These are phyloP conservation scores for Prenolepis imparis DNA, from an alignment of 2,888 invertebrate genomes.

Conservation along the genomic window DNA sequence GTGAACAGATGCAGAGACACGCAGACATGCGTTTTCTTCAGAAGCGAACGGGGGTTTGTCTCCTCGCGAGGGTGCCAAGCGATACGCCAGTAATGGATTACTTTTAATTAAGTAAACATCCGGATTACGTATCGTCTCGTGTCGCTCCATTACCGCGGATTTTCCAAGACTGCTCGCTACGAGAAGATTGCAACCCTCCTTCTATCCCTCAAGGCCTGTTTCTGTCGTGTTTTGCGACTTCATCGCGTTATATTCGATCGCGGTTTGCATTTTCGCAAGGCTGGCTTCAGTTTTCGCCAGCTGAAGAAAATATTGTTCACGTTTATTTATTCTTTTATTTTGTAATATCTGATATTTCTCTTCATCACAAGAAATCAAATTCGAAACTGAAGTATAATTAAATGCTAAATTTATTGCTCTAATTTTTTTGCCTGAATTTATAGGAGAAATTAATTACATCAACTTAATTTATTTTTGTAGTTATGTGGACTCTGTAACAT, in stretches of 20 bases:
- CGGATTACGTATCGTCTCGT: slow-evolving; percentile 68
- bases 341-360: neutral
- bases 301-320: neutral
- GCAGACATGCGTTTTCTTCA: slow-evolving; percentile 57
- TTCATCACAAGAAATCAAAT: neutral
- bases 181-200: slow-evolving; percentile 47
- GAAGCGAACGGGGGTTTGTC: slow-evolving; percentile 44
- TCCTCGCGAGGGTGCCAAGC: slow-evolving; percentile 42
- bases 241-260: slow-evolving; percentile 19
- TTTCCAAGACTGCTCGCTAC: slow-evolving; percentile 59
- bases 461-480: neutral
- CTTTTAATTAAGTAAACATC: slow-evolving; percentile 82
- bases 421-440: neutral
- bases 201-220: slow-evolving; percentile 5
- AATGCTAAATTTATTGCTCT: neutral
- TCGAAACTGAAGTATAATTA: neutral
- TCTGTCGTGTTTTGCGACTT: slow-evolving; percentile 34
- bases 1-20: slow-evolving; percentile 23
- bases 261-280: slow-evolving; percentile 2
- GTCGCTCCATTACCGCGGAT: slow-evolving; percentile 64
- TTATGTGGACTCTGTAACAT: neutral
- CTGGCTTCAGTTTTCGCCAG: neutral
- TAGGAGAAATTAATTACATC: neutral
- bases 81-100: slow-evolving; percentile 80
- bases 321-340: neutral